Conservation (phyloP, 2,797 vertebrate genomes). For the Aotus griseimembra region DNA sequence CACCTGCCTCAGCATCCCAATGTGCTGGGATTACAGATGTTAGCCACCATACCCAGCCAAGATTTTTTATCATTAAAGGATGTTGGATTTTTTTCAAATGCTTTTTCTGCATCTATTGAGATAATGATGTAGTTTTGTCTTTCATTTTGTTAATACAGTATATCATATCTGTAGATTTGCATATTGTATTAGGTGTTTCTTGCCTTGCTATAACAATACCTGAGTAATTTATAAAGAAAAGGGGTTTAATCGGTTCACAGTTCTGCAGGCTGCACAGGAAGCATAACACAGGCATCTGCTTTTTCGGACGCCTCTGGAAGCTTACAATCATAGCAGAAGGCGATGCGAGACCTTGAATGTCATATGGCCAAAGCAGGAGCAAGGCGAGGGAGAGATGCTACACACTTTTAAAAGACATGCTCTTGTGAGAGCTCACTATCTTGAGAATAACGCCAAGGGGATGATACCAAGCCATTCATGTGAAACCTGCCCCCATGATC, state of each 20-base stretch:
- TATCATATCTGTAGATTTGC: background rate
- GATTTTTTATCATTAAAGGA: background rate
- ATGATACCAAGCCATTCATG: background rate
- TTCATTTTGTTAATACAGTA: background rate
- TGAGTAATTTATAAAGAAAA: background rate
- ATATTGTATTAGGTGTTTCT: background rate
- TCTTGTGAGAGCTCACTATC: background rate
- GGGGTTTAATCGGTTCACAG: background rate
- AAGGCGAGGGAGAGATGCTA: background rate
- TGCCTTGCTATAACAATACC: background rate
- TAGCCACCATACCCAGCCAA: rapidly evolving
- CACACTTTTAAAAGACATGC: background rate
- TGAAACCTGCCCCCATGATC: background rate
- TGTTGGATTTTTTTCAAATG: background rate
- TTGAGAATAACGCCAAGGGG: background rate
- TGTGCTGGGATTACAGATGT: background rate
- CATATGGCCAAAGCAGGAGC: background rate
- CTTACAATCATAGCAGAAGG: background rate
- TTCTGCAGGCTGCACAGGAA: background rate
- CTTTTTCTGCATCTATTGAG: background rate
- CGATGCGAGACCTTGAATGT: background rate
- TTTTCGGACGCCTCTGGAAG: background rate
- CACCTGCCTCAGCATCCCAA: background rate
- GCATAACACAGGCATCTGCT: no score
- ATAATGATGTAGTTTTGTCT: background rate